These are phyloP conservation scores for Troides helena DNA, from an alignment of 2,888 invertebrate species.

Conservation along the genomic window DNA sequence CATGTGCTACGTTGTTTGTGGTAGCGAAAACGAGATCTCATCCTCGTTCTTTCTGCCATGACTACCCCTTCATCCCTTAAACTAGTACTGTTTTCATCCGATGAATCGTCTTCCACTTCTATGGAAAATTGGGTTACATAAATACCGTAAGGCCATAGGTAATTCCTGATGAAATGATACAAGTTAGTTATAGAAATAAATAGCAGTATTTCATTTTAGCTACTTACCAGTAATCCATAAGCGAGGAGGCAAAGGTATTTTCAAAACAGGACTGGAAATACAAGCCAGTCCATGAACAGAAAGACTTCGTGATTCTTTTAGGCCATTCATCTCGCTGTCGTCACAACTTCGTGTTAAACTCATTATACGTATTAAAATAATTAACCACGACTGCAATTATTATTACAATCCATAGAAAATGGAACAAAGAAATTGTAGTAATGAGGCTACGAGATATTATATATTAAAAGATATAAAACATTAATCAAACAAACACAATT, in stretches of 20 bases:
- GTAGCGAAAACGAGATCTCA: slow-evolving; percentile 66
- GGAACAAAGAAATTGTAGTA: slow-evolving; percentile 61
- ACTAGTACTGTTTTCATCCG: slow-evolving; percentile 58
- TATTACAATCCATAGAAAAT: slow-evolving; percentile 58
- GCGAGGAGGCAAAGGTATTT: slow-evolving; percentile 76
- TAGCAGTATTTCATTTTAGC: slow-evolving; percentile 39
- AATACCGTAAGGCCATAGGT: background rate
- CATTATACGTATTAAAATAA: slow-evolving; percentile 53
- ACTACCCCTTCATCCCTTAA: slow-evolving; percentile 56
- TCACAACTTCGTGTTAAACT: slow-evolving; percentile 52
- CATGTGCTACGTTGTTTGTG: slow-evolving; percentile 55
- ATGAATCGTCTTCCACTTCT: slow-evolving; percentile 73
- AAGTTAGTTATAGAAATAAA: background rate
- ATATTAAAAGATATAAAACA: slow-evolving; percentile 42
- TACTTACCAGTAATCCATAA: slow-evolving; percentile 72
- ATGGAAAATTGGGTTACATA: slow-evolving; percentile 29
- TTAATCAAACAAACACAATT: slow-evolving; percentile 43
- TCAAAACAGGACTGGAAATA: slow-evolving; percentile 63
- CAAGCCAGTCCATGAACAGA: slow-evolving; percentile 69
- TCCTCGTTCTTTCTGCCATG: slow-evolving; percentile 55
- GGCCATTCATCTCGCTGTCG: slow-evolving; percentile 40
- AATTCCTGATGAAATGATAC: background rate
- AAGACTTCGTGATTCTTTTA: slow-evolving; percentile 60
- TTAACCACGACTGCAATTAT: slow-evolving; percentile 54
- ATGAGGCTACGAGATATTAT: slow-evolving; percentile 46